Evolutionary conservation across 92 coral and sea anemone genomes (phyloP), one percentile per base, ranked within the genome.

Genomic region (Epizoanthus scotinus): DNA sequence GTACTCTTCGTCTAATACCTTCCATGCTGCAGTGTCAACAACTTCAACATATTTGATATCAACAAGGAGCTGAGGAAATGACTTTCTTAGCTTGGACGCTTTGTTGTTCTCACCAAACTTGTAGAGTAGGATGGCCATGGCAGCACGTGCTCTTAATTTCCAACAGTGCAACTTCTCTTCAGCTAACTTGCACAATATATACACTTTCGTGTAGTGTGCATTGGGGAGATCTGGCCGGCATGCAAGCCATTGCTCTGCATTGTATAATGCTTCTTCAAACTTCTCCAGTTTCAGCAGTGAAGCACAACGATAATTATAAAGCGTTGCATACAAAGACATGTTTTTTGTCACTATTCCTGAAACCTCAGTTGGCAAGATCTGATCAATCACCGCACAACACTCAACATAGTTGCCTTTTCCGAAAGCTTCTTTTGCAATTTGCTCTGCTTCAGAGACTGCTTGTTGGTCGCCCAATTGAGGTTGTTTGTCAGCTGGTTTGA

Each of bases 61-160:
- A 9, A 8, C 19, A n/a, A 73, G 65, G 25, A 73, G 8, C n/a
- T 56, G 79, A n/a, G 66, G 79, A 38, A 73, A 73, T 0, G 0
- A 2, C 0, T 10, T n/a, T 9, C 44, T 55, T 2, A 73, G 67
- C 12, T 55, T 19, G 18, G 2, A 3, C 1, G 66, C 55, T 31
- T 29, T 20, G 42, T 12, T 29, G 44, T 8, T 8, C 9, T 73
- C 29, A n/a, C 65, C 65, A 73, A 73, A 73, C 53, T 1, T 18
- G 29, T 31, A 56, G 0, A 73, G 50, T 8, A 73, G 20, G 19
- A 73, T 26, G 0, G 78, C 78, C 63, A 54, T 54, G 64, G 78
- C 78, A 18, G 52, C 78, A 27, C 78, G 78, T 20, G 78, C 78
- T 55, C 64, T 73, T 47, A 28, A 19, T 58, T 38, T 73, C 78